phyloP scores from a whole-genome alignment of 2,113 vertebrate genomes.

The Cyprinodon tularosa region DNA sequence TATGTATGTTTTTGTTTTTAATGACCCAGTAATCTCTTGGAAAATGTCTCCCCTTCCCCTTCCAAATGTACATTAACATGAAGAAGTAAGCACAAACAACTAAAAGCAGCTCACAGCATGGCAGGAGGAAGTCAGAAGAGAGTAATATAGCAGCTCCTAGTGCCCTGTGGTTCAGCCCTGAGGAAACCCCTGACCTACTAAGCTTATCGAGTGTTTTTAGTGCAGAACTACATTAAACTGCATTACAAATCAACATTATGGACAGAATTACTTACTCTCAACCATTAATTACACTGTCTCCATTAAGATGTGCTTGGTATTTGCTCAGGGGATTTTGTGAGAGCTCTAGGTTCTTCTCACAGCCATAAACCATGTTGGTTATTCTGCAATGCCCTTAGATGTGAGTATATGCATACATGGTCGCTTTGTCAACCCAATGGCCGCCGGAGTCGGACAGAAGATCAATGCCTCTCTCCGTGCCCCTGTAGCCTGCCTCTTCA shows the following conservation, averaged over 20 bases:
- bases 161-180: neutral
- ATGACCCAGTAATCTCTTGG: conserved; percentile 16
- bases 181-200: neutral
- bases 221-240: neutral
- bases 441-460: neutral
- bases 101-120: neutral
- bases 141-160: neutral
- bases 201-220: neutral
- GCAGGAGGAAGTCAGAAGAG: neutral
- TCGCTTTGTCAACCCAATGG: neutral
- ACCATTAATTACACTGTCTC: neutral
- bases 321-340: neutral
- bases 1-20: neutral
- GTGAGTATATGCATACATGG: neutral
- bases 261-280: neutral
- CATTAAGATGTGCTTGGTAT: neutral
- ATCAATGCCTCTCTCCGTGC: no score
- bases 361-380: neutral
- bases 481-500: no score
- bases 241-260: neutral
- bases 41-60: conserved; percentile 3
- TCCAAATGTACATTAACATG: conserved; percentile 16
- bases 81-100: conserved; percentile 12
- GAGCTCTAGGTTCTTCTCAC: neutral
- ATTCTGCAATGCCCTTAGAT: neutral